Base-by-base conservation (phyloP, 1,140 invertebrate species). In the Drosophila tropicalis region DNA sequence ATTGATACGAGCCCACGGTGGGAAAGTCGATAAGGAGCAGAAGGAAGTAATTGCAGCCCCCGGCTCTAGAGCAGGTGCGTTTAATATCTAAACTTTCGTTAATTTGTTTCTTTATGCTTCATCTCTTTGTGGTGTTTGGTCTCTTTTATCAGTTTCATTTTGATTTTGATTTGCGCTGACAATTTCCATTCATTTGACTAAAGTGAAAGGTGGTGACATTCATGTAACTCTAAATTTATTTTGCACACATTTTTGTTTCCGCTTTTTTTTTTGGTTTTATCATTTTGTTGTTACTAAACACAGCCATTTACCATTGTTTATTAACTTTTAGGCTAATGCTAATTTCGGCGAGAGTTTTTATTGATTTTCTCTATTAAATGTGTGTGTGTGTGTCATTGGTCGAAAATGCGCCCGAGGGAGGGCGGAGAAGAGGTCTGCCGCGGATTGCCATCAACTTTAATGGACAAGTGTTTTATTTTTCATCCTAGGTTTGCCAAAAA, bases 121-220 rank as follows among this genome's bases (percentile, higher is more conserved):
- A 61, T 62, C 29, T 36, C 25, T 65, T 17, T 57, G 56, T 77
- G 51, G 62, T 65, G 47, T 36, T 71, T 67, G 62, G 40, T 40
- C 66, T 72, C 76, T 67, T 70, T 70, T 40, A 61, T 72, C 76
- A 65, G 67, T 70, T 68, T 72, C 65, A 76, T 63, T 85, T 72
- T 64, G 61, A 74, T 47, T 47, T 19, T 47, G 44, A 47, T 47
- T 47, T 47, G 44, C 15, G 17, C 44, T 47, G 44, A 47, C 44
- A 19, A 47, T 47, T 47, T 47, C 44, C 69, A 67, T 71, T 72
- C 76, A 85, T 81, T 79, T 51, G 44, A 22, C 84, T 89, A 87
- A 86, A 87, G 83, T 87, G 83, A 87, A 87, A 87, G 83, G 83
- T 89, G 83, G 84, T 89, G 76, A 64, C 65, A 76, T 51, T 51